Conservation (phyloP, 2,888 invertebrate species). For the Alloplasta piceator region DNA sequence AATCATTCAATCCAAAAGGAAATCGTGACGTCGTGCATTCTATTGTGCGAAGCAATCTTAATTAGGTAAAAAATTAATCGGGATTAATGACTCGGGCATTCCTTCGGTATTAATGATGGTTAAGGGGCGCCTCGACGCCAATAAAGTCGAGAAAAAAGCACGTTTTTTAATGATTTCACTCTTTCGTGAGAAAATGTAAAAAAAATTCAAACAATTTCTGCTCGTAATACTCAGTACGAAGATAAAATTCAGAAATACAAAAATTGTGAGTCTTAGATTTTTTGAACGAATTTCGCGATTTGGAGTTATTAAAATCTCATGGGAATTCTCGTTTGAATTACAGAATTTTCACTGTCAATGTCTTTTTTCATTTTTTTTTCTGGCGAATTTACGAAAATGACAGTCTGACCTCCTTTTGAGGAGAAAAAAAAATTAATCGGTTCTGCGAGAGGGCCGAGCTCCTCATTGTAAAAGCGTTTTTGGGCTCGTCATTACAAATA, state of each 20-base stretch:
- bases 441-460: slow-evolving; percentile 35
- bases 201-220: slow-evolving; percentile 31
- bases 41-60: slow-evolving; percentile 70
- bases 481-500: slow-evolving; percentile 48
- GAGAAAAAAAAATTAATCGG: slow-evolving; percentile 49
- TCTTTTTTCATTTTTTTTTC: too few species aligned
- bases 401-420: background rate
- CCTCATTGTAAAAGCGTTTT: slow-evolving; percentile 20
- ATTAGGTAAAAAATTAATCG: slow-evolving; percentile 65
- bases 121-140: background rate
- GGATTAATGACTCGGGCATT: slow-evolving; percentile 73
- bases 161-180: too few species aligned
- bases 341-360: too few species aligned
- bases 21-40: slow-evolving; percentile 69
- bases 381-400: too few species aligned
- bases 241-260: too few species aligned
- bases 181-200: slow-evolving; percentile 18
- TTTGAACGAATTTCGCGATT: too few species aligned
- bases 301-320: too few species aligned
- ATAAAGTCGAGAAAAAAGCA: too few species aligned
- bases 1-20: slow-evolving; percentile 43
- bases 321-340: too few species aligned
- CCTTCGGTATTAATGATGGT: slow-evolving; percentile 65
- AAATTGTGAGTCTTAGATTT: too few species aligned
- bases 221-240: background rate